Percentiles rank a stretch among this genome's conserved stretches.
Conservation (phyloP, 2,113 vertebrate genomes). For the Falcunculus frontatus region DNA sequence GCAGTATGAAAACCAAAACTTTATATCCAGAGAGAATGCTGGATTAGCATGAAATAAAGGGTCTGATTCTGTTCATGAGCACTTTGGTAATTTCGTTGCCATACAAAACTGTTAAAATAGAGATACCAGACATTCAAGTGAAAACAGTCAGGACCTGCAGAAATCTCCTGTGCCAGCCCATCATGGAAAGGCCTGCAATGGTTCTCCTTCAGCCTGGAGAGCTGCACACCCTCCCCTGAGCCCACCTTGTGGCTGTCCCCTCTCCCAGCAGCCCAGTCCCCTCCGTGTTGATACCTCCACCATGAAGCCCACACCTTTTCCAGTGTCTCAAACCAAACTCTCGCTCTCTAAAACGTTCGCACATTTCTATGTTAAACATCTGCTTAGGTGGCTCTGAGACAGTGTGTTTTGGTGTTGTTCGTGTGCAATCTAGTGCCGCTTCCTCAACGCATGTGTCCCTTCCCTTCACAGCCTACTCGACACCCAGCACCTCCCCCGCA, state of each 20-base stretch:
- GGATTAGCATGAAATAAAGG: constrained; percentile 1
- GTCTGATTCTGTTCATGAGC: background rate
- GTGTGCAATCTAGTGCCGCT: constrained; percentile 79
- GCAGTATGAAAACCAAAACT: constrained; percentile 39
- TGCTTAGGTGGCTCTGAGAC: constrained; percentile 72
- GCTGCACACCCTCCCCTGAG: background rate
- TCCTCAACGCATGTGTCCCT: constrained; percentile 83
- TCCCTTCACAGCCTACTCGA: constrained; percentile 93
- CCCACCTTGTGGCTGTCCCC: background rate
- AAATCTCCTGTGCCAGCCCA: background rate
- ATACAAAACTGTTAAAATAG: background rate
- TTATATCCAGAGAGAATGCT: background rate
- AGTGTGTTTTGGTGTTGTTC: constrained; percentile 79
- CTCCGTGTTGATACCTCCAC: background rate
- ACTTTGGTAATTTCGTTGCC: background rate
- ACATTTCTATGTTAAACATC: constrained; percentile 73
- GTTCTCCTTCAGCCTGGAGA: background rate
- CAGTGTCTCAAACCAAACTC: constrained; percentile 56
- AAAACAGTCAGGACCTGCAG: background rate
- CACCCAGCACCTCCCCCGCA: constrained; percentile 97
- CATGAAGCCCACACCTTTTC: background rate
- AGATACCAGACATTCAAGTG: background rate
- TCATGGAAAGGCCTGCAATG: background rate
- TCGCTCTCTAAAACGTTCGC: constrained; percentile 69
- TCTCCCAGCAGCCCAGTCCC: background rate